phyloP scores from a whole-genome alignment of 2,113 vertebrate species.

The Carlito syrichta region DNA sequence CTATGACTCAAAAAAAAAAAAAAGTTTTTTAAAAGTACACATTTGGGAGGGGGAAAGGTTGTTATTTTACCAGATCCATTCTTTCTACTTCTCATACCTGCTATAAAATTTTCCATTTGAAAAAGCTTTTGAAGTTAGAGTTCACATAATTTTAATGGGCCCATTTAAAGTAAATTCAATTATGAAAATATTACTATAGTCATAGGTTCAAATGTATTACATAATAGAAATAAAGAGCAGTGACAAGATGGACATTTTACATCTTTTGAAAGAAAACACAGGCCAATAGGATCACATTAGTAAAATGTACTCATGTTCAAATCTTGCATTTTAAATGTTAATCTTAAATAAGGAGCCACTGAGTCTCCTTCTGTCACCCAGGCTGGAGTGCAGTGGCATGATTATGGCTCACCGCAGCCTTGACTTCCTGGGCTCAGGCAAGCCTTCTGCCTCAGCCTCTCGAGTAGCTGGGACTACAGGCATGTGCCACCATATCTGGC shows the following conservation, averaged over 20 bases:
- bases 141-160: not conserved
- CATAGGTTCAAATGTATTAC: not conserved
- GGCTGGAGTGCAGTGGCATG: too few relatives aligned
- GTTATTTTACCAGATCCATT: not conserved
- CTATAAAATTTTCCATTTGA: not conserved
- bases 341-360: slow-evolving; percentile 2
- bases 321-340: not conserved
- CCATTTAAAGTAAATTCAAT: not conserved
- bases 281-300: not conserved
- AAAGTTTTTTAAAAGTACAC: not conserved
- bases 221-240: not conserved
- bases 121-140: not conserved
- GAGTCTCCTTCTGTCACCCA: too few relatives aligned
- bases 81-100: not conserved
- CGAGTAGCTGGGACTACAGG: too few relatives aligned
- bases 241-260: not conserved
- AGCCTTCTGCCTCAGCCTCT: too few relatives aligned
- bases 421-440: too few relatives aligned
- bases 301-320: not conserved
- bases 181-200: not conserved
- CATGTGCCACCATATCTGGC: too few relatives aligned
- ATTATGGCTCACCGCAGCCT: too few relatives aligned
- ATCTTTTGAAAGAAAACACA: not conserved
- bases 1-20: too few relatives aligned
- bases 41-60: not conserved